Conservation (phyloP, 2,113 vertebrate genomes). For the Strix aluco region DNA sequence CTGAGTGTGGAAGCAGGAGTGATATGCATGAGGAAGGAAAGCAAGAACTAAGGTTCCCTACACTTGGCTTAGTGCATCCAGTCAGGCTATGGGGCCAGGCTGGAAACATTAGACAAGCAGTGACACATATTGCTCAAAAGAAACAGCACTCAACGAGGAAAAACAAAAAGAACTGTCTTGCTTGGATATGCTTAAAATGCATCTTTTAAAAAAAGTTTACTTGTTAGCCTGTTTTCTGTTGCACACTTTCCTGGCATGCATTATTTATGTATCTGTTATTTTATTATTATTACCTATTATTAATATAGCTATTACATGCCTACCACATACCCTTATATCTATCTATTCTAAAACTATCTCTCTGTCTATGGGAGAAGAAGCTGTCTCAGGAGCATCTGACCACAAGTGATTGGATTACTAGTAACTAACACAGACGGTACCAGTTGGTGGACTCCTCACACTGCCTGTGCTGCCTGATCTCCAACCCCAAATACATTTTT, state of each 20-base stretch:
- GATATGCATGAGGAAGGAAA: not conserved
- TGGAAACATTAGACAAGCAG: not conserved
- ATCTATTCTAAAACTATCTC: not conserved
- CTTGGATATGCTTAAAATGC: not conserved
- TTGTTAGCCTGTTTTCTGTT: not conserved
- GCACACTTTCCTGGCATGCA: not conserved
- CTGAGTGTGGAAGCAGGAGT: not conserved
- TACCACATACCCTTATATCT: not conserved
- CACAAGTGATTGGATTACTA: conserved; percentile 21
- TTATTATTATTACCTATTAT: not conserved
- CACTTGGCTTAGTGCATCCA: not conserved
- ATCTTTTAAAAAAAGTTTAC: not conserved
- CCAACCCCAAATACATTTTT: conserved; percentile 31
- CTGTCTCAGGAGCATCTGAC: not conserved
- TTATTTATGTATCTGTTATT: not conserved
- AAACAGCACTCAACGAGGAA: not conserved
- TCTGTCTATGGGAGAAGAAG: not conserved
- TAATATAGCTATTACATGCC: not conserved
- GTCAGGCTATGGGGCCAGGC: not conserved
- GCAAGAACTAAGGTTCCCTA: not conserved
- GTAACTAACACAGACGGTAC: conserved; percentile 22
- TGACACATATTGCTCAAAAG: not conserved
- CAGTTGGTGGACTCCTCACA: conserved; percentile 45
- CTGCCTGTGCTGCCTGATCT: not conserved
- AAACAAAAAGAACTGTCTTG: not conserved